Percentiles rank a stretch among this genome's conserved stretches.
Conservation (phyloP, 2,888 invertebrate genomes). For the Tetranychus piercei region DNA sequence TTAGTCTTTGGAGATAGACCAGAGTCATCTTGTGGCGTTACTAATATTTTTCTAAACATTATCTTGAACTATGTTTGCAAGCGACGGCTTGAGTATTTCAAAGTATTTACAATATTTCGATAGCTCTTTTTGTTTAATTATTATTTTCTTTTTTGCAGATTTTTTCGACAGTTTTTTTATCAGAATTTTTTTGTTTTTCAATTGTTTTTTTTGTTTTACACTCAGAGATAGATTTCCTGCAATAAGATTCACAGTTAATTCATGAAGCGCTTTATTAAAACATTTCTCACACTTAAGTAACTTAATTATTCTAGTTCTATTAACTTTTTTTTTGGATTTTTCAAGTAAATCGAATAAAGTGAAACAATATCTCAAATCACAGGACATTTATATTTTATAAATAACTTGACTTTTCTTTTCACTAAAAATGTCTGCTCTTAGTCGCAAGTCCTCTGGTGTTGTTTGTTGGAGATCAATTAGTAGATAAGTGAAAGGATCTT, state of each 20-base stretch:
- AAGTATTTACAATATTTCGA: not conserved
- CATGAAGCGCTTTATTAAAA: not conserved
- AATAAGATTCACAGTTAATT: not conserved
- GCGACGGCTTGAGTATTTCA: not conserved
- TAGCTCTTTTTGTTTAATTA: not conserved
- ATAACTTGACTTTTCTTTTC: too few relatives aligned
- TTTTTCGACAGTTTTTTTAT: not conserved
- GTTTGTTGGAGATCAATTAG: conserved; percentile 11
- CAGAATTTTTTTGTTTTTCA: not conserved
- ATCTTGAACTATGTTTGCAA: not conserved
- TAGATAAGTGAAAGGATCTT: conserved; percentile 14
- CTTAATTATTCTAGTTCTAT: not conserved
- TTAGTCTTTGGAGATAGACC: not conserved
- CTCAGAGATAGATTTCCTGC: not conserved
- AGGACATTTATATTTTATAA: too few relatives aligned
- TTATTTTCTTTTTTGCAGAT: not conserved
- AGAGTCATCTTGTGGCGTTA: not conserved
- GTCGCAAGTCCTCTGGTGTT: not conserved
- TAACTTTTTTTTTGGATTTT: too few relatives aligned
- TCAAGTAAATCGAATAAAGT: too few relatives aligned
- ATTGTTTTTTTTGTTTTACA: not conserved
- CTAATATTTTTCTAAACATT: not conserved
- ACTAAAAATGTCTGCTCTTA: not conserved
- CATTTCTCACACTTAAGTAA: not conserved
- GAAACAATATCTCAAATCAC: too few relatives aligned